phyloP scores from a whole-genome alignment of 2,797 vertebrate species.

The Microctenopoma stevenorrisi region DNA sequence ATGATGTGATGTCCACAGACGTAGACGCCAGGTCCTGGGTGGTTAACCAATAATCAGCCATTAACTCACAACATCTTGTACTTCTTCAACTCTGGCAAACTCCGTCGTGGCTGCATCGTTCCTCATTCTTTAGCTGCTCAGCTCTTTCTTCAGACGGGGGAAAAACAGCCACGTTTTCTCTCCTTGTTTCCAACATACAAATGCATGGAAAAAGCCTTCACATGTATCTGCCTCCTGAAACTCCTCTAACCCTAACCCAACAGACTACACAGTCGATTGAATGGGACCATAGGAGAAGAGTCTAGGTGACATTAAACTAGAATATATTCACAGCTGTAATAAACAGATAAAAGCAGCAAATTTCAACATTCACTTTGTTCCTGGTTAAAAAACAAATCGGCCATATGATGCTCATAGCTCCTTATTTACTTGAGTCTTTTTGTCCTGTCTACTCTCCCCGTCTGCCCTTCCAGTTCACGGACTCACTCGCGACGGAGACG shows the following conservation, averaged over 20 bases:
- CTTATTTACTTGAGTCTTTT: conserved; percentile 31
- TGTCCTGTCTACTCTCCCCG: conserved; percentile 32
- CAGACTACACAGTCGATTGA: too few relatives aligned
- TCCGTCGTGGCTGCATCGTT: too few relatives aligned
- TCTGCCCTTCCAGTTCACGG: conserved; percentile 83
- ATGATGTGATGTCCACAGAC: too few relatives aligned
- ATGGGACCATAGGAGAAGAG: too few relatives aligned
- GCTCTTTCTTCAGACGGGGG: neutral
- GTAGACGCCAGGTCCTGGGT: too few relatives aligned
- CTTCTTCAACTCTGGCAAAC: too few relatives aligned
- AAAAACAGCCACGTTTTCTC: neutral
- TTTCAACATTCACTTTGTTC: neutral
- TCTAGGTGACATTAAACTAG: neutral
- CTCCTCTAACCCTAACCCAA: too few relatives aligned
- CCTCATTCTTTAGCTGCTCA: neutral
- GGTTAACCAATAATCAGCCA: too few relatives aligned
- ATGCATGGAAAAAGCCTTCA: too few relatives aligned
- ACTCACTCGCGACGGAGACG: conserved; percentile 83
- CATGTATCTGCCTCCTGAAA: too few relatives aligned
- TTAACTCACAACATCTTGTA: too few relatives aligned
- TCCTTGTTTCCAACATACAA: too few relatives aligned
- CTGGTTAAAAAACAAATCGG: neutral
- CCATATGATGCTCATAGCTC: conserved; percentile 10
- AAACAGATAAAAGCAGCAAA: neutral
- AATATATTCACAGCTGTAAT: neutral